Percentiles rank a stretch among this genome's conserved stretches.
These are phyloP conservation scores for Papilio gigon DNA, from an alignment of 2,888 invertebrate genomes.

Conservation along the genomic window DNA sequence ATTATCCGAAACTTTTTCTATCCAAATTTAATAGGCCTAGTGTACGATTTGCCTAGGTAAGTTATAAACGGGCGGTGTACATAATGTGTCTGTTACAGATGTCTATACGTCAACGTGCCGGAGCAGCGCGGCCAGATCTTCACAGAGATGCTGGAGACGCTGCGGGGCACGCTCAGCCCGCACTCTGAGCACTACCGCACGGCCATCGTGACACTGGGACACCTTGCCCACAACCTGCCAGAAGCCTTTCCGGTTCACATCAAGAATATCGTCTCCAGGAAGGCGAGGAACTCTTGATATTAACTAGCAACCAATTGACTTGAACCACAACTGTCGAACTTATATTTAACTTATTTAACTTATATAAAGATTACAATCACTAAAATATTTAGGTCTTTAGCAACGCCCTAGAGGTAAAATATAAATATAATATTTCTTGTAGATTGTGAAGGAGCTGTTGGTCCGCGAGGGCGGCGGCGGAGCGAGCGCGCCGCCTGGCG, in stretches of 20 bases:
- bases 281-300: constrained; percentile 83
- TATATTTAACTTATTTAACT: too few species aligned
- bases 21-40: too few species aligned
- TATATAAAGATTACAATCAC: too few species aligned
- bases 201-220: constrained; percentile 96
- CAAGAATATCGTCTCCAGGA: constrained; percentile 96
- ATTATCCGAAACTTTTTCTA: too few species aligned
- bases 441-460: constrained; percentile 96
- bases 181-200: constrained; percentile 93
- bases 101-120: constrained; percentile 91
- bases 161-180: constrained; percentile 88
- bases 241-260: constrained; percentile 94
- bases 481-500: constrained; percentile 77
- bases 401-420: too few species aligned
- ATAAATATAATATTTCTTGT: too few species aligned
- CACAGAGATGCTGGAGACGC: constrained; percentile 90
- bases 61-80: too few species aligned
- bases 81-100: constrained; percentile 83
- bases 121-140: constrained; percentile 89
- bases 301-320: too few species aligned
- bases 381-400: too few species aligned
- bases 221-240: constrained; percentile 96
- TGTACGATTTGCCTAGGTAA: too few species aligned
- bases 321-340: too few species aligned
- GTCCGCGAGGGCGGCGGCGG: constrained; percentile 89